Percentiles rank a stretch among this genome's conserved stretches.
Evolutionary conservation across 2,113 vertebrate species (phyloP).

Genomic region (Corythaeola cristata): DNA sequence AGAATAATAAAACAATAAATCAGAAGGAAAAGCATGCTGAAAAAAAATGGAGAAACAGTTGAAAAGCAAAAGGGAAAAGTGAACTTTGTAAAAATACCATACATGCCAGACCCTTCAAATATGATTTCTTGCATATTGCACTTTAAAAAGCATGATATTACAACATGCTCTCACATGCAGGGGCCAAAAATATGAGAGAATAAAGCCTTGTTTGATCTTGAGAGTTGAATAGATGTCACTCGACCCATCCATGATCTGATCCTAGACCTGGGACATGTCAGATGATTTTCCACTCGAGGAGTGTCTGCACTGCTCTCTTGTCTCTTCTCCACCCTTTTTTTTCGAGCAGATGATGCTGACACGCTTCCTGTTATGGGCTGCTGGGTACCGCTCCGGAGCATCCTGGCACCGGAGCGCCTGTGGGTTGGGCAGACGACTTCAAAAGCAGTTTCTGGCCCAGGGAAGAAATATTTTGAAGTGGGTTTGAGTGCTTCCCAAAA

Average conservation of each 20-base stretch:
- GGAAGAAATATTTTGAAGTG: slow-evolving; percentile 60
- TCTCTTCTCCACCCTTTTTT: not conserved
- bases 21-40: slow-evolving; percentile 64
- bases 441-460: slow-evolving; percentile 65
- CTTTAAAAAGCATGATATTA: slow-evolving; percentile 34
- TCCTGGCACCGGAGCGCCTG: slow-evolving; percentile 17
- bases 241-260: slow-evolving; percentile 31
- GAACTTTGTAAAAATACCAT: slow-evolving; percentile 72
- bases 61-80: slow-evolving; percentile 71
- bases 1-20: slow-evolving; percentile 78
- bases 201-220: slow-evolving; percentile 55
- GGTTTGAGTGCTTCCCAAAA: slow-evolving; percentile 65
- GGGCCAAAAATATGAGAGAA: slow-evolving; percentile 52
- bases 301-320: not conserved
- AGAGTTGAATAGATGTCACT: slow-evolving; percentile 53
- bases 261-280: not conserved
- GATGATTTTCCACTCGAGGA: slow-evolving; percentile 66
- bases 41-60: slow-evolving; percentile 74
- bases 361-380: slow-evolving; percentile 60
- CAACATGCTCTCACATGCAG: not conserved
- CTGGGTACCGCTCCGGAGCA: slow-evolving; percentile 16
- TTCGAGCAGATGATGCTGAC: slow-evolving; percentile 50
- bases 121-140: slow-evolving; percentile 68
- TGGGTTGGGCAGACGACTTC: slow-evolving; percentile 67
- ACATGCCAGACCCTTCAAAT: slow-evolving; percentile 71